Evolutionary conservation across 1,140 invertebrate species (phyloP).

Genomic region (Drosophila ercepeae): DNA sequence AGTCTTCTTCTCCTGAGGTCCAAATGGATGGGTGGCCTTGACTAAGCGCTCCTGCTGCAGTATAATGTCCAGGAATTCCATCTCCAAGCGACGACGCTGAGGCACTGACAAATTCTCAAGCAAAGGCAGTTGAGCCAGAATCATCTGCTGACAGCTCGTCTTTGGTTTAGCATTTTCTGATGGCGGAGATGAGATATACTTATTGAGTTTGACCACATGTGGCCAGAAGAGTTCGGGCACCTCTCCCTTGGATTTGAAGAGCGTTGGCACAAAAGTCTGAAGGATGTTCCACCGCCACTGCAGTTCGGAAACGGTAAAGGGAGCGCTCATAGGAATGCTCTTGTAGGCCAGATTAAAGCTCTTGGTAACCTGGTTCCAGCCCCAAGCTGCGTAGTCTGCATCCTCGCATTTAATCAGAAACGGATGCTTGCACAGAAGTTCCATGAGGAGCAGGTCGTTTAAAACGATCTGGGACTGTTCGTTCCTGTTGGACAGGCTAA

Average conservation of each 20-base stretch:
- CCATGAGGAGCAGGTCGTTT: slow-evolving; percentile 62
- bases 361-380: slow-evolving; percentile 53
- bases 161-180: background rate
- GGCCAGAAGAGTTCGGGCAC: slow-evolving; percentile 29
- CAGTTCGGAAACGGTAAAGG: slow-evolving; percentile 48
- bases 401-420: slow-evolving; percentile 51
- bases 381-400: slow-evolving; percentile 63
- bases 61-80: slow-evolving; percentile 18
- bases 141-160: slow-evolving; percentile 1
- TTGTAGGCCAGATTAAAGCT: slow-evolving; percentile 59
- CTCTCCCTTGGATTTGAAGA: slow-evolving; percentile 13
- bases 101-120: slow-evolving; percentile 35
- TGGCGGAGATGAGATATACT: slow-evolving; percentile 1
- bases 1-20: background rate
- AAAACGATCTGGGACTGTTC: slow-evolving; percentile 41
- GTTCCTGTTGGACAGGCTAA: slow-evolving; percentile 50
- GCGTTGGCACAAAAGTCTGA: slow-evolving; percentile 19
- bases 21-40: background rate
- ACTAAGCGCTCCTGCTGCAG: slow-evolving; percentile 8
- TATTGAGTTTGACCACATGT: slow-evolving; percentile 30
- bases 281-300: slow-evolving; percentile 56
- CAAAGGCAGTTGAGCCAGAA: slow-evolving; percentile 37
- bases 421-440: slow-evolving; percentile 56
- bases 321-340: background rate
- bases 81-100: slow-evolving; percentile 43